Evolutionary conservation across 2,797 vertebrate genomes (phyloP), one percentile per base, ranked within the genome.

Genomic region (Gallinago stenura): DNA sequence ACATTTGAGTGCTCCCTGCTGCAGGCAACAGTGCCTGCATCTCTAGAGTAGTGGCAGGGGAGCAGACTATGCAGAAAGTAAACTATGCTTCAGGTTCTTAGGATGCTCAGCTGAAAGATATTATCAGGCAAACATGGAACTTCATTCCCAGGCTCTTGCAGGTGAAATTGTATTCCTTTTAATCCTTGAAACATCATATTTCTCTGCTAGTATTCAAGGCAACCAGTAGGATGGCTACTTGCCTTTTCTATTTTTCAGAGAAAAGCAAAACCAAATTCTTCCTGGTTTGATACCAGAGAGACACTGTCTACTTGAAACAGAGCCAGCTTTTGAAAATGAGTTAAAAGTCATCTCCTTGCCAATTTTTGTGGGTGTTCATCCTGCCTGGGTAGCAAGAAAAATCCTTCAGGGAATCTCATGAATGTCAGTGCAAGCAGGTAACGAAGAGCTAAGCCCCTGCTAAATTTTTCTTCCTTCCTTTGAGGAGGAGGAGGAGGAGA

Each of bases 281-380:
- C 50, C 76, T 89, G 64, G 79, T 97, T 93, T 95, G 92, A 87
- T 92, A 97, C 60, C 60, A 89, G 88, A 95, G 88, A 95, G 90
- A 94, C 93, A 45, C 66, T 84, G 88, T 84, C 94, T 94, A 73
- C 71, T 96, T 93, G 93, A 97, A 93, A 92, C 37, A 82, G 70
- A 94, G 93, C 90, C 94, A 97, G 89, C 60, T 92, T 94, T 70
- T 93, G 92, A 92, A 97, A 94, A 80, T 19, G 83, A 96, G 93
- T 95, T 96, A 96, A 93, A 96, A 97, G 95, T 96, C 88, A 89
- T 90, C 92, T 96, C 93, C 83, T 94, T 93, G 93, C 95, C 95
- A 96, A 64, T 93, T 95, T 96, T 97, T 94, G 95, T 96, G 95
- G 94, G 96, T 96, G 96, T 96, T 97, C 94, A 96, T 96, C 88